Conservation (phyloP, 2,888 invertebrate genomes). For the Kuschelorhynchus macadamiae region DNA sequence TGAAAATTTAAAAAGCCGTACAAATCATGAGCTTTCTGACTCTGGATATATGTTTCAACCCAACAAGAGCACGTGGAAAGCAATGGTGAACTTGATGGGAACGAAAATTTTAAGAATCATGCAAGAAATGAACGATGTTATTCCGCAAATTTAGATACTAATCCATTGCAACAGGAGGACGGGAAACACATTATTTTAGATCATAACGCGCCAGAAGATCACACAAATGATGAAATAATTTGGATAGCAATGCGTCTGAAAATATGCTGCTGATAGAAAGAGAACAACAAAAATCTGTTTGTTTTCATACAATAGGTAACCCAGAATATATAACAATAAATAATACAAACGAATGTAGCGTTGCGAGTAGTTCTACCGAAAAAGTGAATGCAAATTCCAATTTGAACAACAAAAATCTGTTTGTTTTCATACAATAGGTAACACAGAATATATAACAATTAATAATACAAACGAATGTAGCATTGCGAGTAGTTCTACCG, state of each 20-base stretch:
- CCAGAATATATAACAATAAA: neutral
- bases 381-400: neutral
- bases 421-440: conserved; percentile 3
- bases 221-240: conserved; percentile 1
- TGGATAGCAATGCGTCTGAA: neutral
- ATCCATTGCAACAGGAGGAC: neutral
- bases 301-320: conserved; percentile 2
- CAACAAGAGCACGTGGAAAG: neutral
- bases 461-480: neutral
- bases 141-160: conserved; percentile 1
- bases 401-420: no score
- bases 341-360: neutral
- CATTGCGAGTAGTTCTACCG: conserved; percentile 1
- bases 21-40: no score
- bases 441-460: conserved; percentile 1
- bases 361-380: conserved; percentile 2
- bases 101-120: conserved; percentile 1
- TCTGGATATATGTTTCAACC: neutral
- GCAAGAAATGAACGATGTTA: conserved; percentile 2
- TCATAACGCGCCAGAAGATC: neutral
- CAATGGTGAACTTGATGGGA: neutral
- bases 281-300: no score
- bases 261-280: neutral
- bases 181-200: neutral
- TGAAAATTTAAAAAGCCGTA: no score